Evolutionary conservation across 2,797 vertebrate genomes (phyloP).

Genomic region (Heliangelus exortis): DNA sequence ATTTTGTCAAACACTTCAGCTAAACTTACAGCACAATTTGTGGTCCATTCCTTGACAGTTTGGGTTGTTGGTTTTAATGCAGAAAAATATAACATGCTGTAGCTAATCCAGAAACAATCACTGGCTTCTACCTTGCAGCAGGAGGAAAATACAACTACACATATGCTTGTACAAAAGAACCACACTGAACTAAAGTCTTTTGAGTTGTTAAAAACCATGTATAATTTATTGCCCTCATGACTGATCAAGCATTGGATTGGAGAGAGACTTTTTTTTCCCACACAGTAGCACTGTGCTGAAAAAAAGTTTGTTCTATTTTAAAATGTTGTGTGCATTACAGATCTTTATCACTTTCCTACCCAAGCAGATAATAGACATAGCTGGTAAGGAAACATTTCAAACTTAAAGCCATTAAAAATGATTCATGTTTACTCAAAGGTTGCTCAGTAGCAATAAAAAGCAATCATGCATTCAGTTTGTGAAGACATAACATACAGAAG

Average conservation of each 20-base stretch:
- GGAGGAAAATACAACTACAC: background rate
- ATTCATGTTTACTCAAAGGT: constrained; percentile 60
- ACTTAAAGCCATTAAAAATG: constrained; percentile 52
- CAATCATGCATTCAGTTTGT: constrained; percentile 31
- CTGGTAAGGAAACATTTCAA: constrained; percentile 53
- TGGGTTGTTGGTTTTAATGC: background rate
- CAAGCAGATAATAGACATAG: background rate
- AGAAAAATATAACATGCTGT: background rate
- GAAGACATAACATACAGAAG: background rate
- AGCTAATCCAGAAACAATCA: background rate
- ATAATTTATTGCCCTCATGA: background rate
- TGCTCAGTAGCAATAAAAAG: constrained; percentile 57
- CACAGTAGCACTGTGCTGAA: background rate
- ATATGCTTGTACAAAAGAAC: background rate
- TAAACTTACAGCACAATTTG: background rate
- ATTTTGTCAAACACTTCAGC: background rate
- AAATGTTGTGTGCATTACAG: background rate
- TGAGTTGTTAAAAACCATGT: background rate
- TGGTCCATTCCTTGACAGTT: background rate
- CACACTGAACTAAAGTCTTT: background rate
- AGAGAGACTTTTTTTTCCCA: background rate
- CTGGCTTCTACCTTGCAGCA: background rate
- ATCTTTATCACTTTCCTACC: constrained; percentile 42
- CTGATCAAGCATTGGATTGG: background rate
- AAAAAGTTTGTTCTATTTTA: constrained; percentile 25